These are phyloP conservation scores for Rhipidura dahli DNA, from an alignment of 2,113 vertebrate species.

Conservation along the genomic window DNA sequence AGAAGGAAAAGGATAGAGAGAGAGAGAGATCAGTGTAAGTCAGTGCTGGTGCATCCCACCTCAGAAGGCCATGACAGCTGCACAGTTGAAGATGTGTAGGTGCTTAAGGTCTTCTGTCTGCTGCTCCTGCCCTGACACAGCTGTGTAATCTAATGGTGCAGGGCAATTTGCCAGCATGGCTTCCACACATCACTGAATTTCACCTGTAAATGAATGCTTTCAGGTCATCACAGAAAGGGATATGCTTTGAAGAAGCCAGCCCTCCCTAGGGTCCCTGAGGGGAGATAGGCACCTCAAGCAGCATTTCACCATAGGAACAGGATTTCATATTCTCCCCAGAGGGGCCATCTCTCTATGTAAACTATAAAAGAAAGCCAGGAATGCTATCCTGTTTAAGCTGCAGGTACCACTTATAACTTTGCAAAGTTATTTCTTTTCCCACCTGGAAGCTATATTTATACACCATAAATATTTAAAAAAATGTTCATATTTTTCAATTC, in stretches of 20 bases:
- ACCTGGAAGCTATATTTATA: background rate
- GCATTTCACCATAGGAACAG: background rate
- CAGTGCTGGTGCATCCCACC: background rate
- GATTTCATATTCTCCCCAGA: background rate
- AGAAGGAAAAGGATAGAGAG: background rate
- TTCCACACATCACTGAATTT: background rate
- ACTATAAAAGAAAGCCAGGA: background rate
- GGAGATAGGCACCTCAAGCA: background rate
- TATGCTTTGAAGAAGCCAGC: background rate
- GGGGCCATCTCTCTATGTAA: background rate
- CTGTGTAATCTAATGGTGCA: background rate
- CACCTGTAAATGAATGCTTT: background rate
- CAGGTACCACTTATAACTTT: background rate
- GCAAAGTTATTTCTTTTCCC: background rate
- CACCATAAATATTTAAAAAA: background rate
- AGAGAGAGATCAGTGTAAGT: background rate
- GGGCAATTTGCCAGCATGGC: background rate
- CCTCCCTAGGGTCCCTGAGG: background rate
- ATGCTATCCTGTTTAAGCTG: background rate
- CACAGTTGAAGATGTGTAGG: background rate
- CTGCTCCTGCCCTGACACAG: background rate
- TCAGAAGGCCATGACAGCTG: background rate
- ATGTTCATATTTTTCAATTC: background rate
- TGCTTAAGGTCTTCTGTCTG: background rate
- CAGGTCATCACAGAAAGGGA: background rate